These are phyloP conservation scores for Anthonomus grandis DNA, from an alignment of 1,140 invertebrate species.

Conservation along the genomic window DNA sequence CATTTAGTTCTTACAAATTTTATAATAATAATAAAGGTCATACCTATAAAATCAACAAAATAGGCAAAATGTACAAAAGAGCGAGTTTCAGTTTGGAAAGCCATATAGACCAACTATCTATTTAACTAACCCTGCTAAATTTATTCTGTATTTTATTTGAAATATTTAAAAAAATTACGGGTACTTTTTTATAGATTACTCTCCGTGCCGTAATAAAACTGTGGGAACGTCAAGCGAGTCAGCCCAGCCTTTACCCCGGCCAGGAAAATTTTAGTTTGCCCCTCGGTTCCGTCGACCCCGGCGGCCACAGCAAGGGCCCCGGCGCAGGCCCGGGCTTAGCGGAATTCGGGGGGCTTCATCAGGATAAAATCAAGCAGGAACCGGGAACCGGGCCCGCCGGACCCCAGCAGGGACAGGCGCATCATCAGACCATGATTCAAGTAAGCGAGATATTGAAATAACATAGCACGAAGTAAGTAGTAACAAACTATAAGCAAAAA, in stretches of 20 bases:
- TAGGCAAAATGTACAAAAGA: too few species aligned
- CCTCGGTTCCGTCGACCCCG: conserved; percentile 47
- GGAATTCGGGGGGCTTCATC: conserved; percentile 53
- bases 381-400: conserved; percentile 48
- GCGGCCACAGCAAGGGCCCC: conserved; percentile 49
- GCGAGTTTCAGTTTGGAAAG: too few species aligned
- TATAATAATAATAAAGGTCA: too few species aligned
- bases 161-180: not conserved
- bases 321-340: conserved; percentile 51
- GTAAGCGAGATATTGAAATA: not conserved
- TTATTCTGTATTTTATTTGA: conserved; percentile 4
- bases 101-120: too few species aligned
- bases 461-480: not conserved
- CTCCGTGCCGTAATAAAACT: conserved; percentile 57
- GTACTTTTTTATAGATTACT: conserved; percentile 56
- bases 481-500: too few species aligned
- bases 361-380: conserved; percentile 56
- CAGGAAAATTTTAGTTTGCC: conserved; percentile 51
- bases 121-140: not conserved
- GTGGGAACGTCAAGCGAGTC: conserved; percentile 52
- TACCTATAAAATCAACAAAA: too few species aligned
- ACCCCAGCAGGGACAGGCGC: conserved; percentile 16
- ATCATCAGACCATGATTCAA: conserved; percentile 17
- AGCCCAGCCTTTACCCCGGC: conserved; percentile 43
- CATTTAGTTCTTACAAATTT: too few species aligned